Evolutionary conservation across 2,113 vertebrate genomes (phyloP), one percentile per base, ranked within the genome.

Genomic region (Scomber colias): DNA sequence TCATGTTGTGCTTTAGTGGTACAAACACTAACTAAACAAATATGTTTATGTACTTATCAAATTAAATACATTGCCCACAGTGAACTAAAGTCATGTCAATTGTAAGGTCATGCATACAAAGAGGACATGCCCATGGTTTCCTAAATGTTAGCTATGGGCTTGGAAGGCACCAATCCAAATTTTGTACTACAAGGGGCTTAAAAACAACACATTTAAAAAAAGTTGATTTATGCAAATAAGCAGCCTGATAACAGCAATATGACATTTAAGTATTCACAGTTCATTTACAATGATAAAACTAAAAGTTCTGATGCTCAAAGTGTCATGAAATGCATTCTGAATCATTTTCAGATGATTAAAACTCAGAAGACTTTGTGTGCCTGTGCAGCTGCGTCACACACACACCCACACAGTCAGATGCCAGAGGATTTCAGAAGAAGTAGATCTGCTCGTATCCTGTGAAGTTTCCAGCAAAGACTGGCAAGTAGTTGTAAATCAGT

Each of bases 401-500:
- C 35, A 40, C 35, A 40, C 35, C 7, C 35, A 40, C 35, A 40
- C 19, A 66, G 27, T n/a, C 30, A 51, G 15, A 14, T 10, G 8
- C 53, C 3, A 24, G 40, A 62, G 19, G 13, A 40, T 19, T 54
- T 93, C 88, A 94, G 85, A 95, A 96, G 85, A 96, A 96, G 59
- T 96, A 96, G 55, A 84, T 27, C 71, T 95, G 92, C 57, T 94
- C 90, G 13, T 95, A 95, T 53, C 27, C 61, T 62, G 91, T 92
- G 82, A 95, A 80, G 72, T 94, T 95, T 16, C 67, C 92, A 7
- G 89, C 67, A 45, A 92, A 96, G 53, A 93, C 63, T 0, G 95
- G 94, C 3, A 62, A 89, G 79, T 94, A 91, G 76, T 82, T 93
- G 84, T 96, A 96, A 60, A 96, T 96, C 53, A 96, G 93, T 0